These are phyloP conservation scores for Troides helena DNA, from an alignment of 2,888 invertebrate genomes.

Conservation along the genomic window DNA sequence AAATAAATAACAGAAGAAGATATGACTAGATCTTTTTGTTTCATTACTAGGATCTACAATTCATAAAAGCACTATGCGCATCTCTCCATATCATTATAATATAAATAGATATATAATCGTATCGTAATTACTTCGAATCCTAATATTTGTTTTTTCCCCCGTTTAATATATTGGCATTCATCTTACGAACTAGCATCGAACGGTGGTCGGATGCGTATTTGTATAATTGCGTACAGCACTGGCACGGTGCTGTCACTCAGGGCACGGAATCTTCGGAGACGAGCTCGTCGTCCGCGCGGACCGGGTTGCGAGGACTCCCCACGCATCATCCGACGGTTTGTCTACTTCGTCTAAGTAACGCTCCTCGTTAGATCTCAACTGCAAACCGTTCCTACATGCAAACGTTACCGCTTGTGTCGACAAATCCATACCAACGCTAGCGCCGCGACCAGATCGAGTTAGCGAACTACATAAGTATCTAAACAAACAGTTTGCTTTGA, in stretches of 20 bases:
- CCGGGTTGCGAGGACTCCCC: not conserved
- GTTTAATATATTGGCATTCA: slow-evolving; percentile 79
- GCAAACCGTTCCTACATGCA: slow-evolving; percentile 46
- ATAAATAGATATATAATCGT: slow-evolving; percentile 75
- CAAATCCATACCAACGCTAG: slow-evolving; percentile 50
- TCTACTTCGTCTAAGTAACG: slow-evolving; percentile 50
- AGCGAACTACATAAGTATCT: slow-evolving; percentile 61
- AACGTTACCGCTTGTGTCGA: not conserved
- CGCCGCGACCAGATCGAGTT: slow-evolving; percentile 56
- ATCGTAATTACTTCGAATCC: slow-evolving; percentile 75
- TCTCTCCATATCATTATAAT: slow-evolving; percentile 76
- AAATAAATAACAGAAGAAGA: slow-evolving; percentile 73
- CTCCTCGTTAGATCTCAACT: slow-evolving; percentile 44
- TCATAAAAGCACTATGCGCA: slow-evolving; percentile 80
- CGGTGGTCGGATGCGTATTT: slow-evolving; percentile 43
- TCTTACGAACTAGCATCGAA: slow-evolving; percentile 70
- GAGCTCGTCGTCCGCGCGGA: not conserved
- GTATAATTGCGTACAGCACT: slow-evolving; percentile 20
- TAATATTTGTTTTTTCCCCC: slow-evolving; percentile 68
- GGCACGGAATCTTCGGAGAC: slow-evolving; percentile 7
- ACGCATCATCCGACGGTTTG: slow-evolving; percentile 52
- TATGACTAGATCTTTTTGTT: slow-evolving; percentile 79
- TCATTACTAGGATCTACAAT: slow-evolving; percentile 74
- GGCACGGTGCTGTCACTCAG: slow-evolving; percentile 28
- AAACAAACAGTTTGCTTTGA: not conserved